Base-by-base conservation (phyloP, 2,888 invertebrate genomes). In the Achlya flavicornis region DNA sequence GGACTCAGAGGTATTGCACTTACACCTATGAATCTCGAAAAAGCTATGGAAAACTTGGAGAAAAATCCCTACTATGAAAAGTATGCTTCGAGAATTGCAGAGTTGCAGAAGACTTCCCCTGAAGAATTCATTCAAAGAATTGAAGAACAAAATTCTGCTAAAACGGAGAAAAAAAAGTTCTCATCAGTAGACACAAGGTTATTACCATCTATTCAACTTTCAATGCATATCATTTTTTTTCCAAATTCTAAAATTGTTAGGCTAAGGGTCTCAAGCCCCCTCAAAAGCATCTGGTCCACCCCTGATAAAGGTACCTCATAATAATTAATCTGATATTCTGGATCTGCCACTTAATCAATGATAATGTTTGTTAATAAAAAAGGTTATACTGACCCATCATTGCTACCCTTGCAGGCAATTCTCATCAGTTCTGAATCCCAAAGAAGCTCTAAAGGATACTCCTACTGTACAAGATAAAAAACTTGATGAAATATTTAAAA, bases 51-150 rank as follows among this genome's bases (percentile, higher is more conserved):
- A 69, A 93, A 95, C 70, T 81, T 95, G 66, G 91, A 95, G 81
- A 87, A 83, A 5, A 98, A 98, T 90, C 97, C 97, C 0, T 98
- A 96, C 82, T 98, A 94, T 78, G 96, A 96, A 19, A 98, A 98
- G 80, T 98, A 98, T 89, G 96, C 97, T 0, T 88, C 94, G 1
- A 97, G 97, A 84, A 97, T 98, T 70, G 95, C 96, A 0, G 92
- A 95, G 66, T 83, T 97, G 26, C 97, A 97, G 83, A 92, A 96
- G 85, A 96, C 96, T 0, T 95, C 96, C 3, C 97, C 97, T 0
- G 96, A 96, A 73, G 97, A 97, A 82, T 97, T 97, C 80, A 76
- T 96, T 59, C 88, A 95, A 43, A 94, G 95, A 69, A 85, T 97
- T 12, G 96, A 96, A 78, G 90, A 90, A 41, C 90, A 93, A 66